Percentiles rank a stretch among this genome's conserved stretches.
Conservation (phyloP, 2,888 invertebrate species). For the Esperia sulphurella region DNA sequence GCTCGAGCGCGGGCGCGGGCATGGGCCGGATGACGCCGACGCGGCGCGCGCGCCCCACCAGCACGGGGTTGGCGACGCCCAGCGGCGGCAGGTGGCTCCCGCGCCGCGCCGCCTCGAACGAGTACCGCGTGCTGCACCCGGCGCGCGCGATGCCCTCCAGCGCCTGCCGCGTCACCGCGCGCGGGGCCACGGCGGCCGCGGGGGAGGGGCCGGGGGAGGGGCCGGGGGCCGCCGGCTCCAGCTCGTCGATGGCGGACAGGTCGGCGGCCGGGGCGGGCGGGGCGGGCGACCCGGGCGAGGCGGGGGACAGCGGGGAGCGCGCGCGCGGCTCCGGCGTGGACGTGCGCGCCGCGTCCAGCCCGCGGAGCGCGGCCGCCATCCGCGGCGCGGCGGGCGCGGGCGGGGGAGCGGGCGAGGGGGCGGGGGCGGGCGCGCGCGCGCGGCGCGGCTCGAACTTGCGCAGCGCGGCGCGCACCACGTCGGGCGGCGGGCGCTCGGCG, state of each 20-base stretch:
- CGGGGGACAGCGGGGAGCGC: constrained; percentile 30
- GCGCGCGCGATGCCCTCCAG: constrained; percentile 83
- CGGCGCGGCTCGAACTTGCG: constrained; percentile 88
- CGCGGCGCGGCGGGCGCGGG: constrained; percentile 60
- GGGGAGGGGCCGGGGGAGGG: constrained; percentile 72
- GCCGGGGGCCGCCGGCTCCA: constrained; percentile 72
- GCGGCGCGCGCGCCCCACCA: constrained; percentile 65
- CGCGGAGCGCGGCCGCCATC: constrained; percentile 35
- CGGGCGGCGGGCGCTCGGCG: constrained; percentile 91
- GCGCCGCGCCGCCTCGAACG: constrained; percentile 64
- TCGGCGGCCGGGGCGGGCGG: constrained; percentile 32
- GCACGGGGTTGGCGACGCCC: constrained; percentile 58
- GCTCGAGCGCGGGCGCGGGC: constrained; percentile 16
- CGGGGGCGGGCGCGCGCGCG: constrained; percentile 76
- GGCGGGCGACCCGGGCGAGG: constrained; percentile 25
- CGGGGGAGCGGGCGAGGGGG: constrained; percentile 60
- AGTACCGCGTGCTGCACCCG: constrained; percentile 82
- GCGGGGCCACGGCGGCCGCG: constrained; percentile 63
- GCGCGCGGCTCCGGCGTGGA: constrained; percentile 54
- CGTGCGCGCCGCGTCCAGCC: constrained; percentile 19
- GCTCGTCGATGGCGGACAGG: constrained; percentile 75
- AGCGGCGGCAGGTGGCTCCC: constrained; percentile 59
- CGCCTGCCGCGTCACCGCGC: constrained; percentile 78
- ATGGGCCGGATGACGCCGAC: constrained; percentile 80
- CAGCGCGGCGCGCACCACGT: constrained; percentile 92